A percentile compares a stretch with the other conserved stretches of the same genome.
These are phyloP conservation scores for Balanococcus diminutus DNA, from an alignment of 2,888 invertebrate species.

Conservation along the genomic window DNA sequence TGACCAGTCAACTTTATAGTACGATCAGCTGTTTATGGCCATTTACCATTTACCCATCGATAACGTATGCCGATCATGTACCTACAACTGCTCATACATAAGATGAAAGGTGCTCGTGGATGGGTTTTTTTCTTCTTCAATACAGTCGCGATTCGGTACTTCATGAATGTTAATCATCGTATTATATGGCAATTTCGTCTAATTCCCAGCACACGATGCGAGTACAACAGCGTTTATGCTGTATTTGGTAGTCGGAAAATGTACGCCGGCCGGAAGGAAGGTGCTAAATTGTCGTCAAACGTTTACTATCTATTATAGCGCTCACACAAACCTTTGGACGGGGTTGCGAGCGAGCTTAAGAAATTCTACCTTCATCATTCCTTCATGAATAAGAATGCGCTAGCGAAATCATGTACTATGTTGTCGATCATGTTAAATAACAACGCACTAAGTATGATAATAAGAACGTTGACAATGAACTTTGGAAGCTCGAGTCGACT, in stretches of 20 bases:
- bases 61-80: slow-evolving; percentile 32
- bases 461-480: not conserved
- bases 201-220: slow-evolving; percentile 22
- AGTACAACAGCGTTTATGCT: not conserved
- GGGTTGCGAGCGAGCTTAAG: not conserved
- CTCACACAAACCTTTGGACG: not conserved
- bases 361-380: not conserved
- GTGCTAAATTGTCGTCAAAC: slow-evolving; percentile 9
- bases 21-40: not conserved
- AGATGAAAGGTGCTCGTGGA: not conserved
- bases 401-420: slow-evolving; percentile 17
- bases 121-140: not conserved
- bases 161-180: slow-evolving; percentile 41
- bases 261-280: slow-evolving; percentile 50
- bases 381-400: not conserved
- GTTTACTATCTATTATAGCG: not conserved
- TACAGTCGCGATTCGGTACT: not conserved
- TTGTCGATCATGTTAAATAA: not conserved
- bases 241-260: slow-evolving; percentile 45
- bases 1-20: slow-evolving; percentile 25
- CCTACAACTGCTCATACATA: not conserved
- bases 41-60: not conserved
- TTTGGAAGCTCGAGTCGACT: not conserved
- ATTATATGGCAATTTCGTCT: slow-evolving; percentile 46
- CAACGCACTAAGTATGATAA: not conserved